Evolutionary conservation across 1,140 invertebrate genomes (phyloP).

Genomic region (Microvelia longipes): DNA sequence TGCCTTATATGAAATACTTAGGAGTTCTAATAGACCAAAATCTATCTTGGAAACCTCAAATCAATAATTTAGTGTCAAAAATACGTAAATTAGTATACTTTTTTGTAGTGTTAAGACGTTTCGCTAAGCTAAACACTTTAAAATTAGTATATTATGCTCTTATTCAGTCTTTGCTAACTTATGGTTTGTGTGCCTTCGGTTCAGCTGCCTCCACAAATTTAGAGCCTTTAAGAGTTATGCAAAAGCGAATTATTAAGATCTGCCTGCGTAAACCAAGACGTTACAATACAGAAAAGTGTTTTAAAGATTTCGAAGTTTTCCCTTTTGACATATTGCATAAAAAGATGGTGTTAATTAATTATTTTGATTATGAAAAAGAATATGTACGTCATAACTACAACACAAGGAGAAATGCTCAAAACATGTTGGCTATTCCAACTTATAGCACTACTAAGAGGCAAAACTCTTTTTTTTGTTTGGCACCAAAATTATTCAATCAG

Average conservation of each 20-base stretch:
- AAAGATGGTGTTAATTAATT: not conserved
- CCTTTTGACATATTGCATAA: not conserved
- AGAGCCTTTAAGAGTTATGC: not conserved
- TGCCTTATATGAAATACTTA: not conserved
- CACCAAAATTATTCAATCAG: too few species aligned
- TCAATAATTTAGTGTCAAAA: not conserved
- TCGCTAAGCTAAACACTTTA: not conserved
- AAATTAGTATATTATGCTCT: not conserved
- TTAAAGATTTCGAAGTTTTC: not conserved
- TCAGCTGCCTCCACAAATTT: not conserved
- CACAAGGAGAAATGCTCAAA: not conserved
- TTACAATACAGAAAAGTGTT: not conserved
- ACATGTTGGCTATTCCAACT: too few species aligned
- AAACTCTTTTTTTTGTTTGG: too few species aligned
- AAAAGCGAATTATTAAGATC: not conserved
- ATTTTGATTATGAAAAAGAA: not conserved
- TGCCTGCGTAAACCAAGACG: not conserved
- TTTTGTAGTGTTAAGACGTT: not conserved
- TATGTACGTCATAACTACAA: not conserved
- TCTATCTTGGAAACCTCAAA: not conserved
- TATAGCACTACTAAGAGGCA: too few species aligned
- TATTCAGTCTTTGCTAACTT: not conserved
- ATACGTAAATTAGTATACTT: not conserved
- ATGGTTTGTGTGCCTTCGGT: not conserved
- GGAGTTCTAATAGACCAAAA: not conserved